Percentiles rank a stretch among this genome's conserved stretches.
phyloP scores from a whole-genome alignment of 2,888 invertebrate species.

The Perizoma affinitatum region DNA sequence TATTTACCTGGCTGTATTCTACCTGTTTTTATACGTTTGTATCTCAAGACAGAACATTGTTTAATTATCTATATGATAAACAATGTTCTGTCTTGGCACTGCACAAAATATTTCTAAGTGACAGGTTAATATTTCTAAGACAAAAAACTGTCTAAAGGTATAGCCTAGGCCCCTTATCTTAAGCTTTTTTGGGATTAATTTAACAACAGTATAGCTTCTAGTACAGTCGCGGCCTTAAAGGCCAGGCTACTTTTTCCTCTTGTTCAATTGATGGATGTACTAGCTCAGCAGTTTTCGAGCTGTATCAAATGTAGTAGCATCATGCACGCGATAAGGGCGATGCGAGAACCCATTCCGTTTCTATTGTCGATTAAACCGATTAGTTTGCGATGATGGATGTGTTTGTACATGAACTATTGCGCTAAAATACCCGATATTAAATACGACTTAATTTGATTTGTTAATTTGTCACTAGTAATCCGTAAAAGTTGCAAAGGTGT shows the following conservation, averaged over 20 bases:
- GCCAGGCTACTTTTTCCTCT: constrained; percentile 56
- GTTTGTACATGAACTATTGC: constrained; percentile 10
- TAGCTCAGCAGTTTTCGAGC: constrained; percentile 79
- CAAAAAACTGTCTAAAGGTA: too few species aligned
- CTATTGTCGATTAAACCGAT: constrained; percentile 35
- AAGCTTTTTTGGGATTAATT: not conserved
- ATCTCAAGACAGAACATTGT: too few species aligned
- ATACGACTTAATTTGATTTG: too few species aligned
- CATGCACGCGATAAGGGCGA: constrained; percentile 56
- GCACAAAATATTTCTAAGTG: too few species aligned
- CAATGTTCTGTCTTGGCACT: too few species aligned
- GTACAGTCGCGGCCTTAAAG: constrained; percentile 42
- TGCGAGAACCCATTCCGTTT: constrained; percentile 48
- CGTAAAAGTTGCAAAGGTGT: too few species aligned
- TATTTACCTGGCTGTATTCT: too few species aligned
- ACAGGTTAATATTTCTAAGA: too few species aligned
- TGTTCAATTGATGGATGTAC: constrained; percentile 76
- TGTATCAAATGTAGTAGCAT: constrained; percentile 70
- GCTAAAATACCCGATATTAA: constrained; percentile 2
- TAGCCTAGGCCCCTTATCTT: too few species aligned
- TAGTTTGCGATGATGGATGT: constrained; percentile 14
- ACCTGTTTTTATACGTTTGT: too few species aligned
- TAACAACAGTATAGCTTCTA: constrained; percentile 36
- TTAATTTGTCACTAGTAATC: too few species aligned
- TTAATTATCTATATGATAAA: too few species aligned